Base-by-base conservation (phyloP, 2,113 vertebrate genomes). In the Regulus satrapa region DNA sequence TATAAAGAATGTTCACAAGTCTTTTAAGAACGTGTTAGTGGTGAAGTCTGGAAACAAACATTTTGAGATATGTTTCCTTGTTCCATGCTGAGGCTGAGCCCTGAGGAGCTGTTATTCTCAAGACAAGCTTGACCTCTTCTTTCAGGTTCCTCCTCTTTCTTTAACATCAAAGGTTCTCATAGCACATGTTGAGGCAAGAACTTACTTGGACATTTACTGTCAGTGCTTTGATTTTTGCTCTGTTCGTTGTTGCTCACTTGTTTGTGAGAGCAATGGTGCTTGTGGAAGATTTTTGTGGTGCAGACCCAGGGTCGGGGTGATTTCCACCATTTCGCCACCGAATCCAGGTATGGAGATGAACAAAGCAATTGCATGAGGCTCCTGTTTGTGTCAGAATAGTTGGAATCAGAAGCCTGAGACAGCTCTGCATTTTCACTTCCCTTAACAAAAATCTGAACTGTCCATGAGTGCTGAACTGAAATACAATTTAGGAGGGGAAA, bases 121-220 rank as follows among this genome's bases (percentile, higher is more conserved):
- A 68, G 64, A 45, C 55, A 61, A 71, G 77, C 56, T 46, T 78
- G 82, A 89, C 67, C 46, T 89, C 92, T 91, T 64, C 64, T 82
- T 88, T 45, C 55, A 71, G 51, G 38, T 83, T 90, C 29, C 58
- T 89, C 41, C 55, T 58, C 24, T 72, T 86, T 75, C 54, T 85
- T 63, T 71, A 85, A 68, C 58, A 69, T 84, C 75, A 89, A 68
- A 93, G 76, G n/a, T 82, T 89, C n/a, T 85, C 2, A 0, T 18
- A 77, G 79, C 29, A 49, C 93, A 49, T 40, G 59, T 78, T 73
- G 82, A 64, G 85, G 75, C 83, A 94, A 86, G 93, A 90, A 66
- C 34, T 83, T 82, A 48, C 3, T 58, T 77, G 84, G 80, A 85
- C 82, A 36, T 75, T 56, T 77, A 49, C 66, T 55, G 48, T 76